These are phyloP conservation scores for Cydia splendana DNA, from an alignment of 1,140 invertebrate genomes.

Conservation along the genomic window DNA sequence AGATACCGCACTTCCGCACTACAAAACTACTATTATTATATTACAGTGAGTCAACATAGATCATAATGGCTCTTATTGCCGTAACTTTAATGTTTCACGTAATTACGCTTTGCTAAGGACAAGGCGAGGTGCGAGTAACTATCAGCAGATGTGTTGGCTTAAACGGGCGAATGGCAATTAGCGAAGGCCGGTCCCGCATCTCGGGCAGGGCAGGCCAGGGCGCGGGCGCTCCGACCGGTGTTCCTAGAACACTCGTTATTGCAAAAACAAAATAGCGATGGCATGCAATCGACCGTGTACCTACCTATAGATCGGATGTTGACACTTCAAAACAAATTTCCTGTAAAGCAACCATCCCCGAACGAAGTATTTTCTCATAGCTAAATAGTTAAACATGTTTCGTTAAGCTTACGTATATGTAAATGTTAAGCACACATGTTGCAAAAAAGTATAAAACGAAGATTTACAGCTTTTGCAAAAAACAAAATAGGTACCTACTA, in stretches of 20 bases:
- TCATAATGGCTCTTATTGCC: neutral
- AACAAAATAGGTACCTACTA: neutral
- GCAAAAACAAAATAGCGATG: conserved; percentile 53
- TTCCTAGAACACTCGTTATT: conserved; percentile 62
- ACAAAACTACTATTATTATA: conserved; percentile 12
- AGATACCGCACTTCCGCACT: conserved; percentile 7
- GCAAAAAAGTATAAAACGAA: conserved; percentile 5
- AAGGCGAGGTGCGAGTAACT: conserved; percentile 36
- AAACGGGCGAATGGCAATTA: conserved; percentile 45
- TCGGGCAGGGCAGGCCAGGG: neutral
- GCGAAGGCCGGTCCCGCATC: conserved; percentile 49
- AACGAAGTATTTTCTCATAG: conserved; percentile 11
- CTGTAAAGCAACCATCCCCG: conserved; percentile 10
- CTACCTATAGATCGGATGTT: conserved; percentile 41
- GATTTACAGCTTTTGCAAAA: conserved; percentile 17
- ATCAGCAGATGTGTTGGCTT: conserved; percentile 45
- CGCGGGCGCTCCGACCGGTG: neutral
- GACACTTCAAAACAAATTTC: conserved; percentile 41
- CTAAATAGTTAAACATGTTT: neutral
- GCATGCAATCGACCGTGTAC: conserved; percentile 35
- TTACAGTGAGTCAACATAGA: neutral
- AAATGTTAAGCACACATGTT: neutral
- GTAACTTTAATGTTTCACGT: conserved; percentile 24
- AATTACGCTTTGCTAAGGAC: conserved; percentile 24
- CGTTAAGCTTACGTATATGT: neutral